Evolutionary conservation across 1,140 invertebrate species (phyloP).

Genomic region (Eriocheir sinensis): DNA sequence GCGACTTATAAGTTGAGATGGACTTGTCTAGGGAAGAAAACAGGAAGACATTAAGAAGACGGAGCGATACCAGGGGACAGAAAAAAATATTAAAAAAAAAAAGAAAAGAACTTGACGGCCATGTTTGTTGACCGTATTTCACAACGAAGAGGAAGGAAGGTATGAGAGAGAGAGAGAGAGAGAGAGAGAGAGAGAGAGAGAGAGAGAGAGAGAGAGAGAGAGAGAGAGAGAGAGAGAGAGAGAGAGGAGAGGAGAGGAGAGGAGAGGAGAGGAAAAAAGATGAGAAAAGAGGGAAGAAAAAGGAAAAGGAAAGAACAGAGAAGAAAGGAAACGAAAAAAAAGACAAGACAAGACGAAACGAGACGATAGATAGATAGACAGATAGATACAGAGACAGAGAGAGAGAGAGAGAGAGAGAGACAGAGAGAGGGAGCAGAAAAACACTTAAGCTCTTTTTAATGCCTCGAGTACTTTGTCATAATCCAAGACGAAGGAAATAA

Average conservation of each 20-base stretch:
- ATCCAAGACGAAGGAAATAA: background rate
- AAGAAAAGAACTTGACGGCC: background rate
- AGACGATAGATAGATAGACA: too few relatives aligned
- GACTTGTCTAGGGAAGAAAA: constrained; percentile 14
- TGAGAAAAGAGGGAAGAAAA: too few relatives aligned
- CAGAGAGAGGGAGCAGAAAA: background rate
- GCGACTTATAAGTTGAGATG: background rate
- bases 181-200: too few relatives aligned
- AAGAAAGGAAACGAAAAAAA: too few relatives aligned
- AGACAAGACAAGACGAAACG: too few relatives aligned
- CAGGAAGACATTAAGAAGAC: constrained; percentile 14
- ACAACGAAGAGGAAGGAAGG: background rate
- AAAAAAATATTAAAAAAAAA: background rate
- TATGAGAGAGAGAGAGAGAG: background rate
- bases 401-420: background rate
- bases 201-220: background rate
- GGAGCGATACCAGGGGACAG: background rate
- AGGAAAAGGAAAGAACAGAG: too few relatives aligned
- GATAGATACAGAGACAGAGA: too few relatives aligned
- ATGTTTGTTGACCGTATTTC: background rate
- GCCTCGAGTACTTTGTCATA: constrained; percentile 24
- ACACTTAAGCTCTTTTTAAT: background rate
- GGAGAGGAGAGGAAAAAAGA: too few relatives aligned
- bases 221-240: background rate
- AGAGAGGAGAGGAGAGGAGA: too few relatives aligned